Evolutionary conservation across 2,113 vertebrate species (phyloP).

Genomic region (Corythornis vintsioides): DNA sequence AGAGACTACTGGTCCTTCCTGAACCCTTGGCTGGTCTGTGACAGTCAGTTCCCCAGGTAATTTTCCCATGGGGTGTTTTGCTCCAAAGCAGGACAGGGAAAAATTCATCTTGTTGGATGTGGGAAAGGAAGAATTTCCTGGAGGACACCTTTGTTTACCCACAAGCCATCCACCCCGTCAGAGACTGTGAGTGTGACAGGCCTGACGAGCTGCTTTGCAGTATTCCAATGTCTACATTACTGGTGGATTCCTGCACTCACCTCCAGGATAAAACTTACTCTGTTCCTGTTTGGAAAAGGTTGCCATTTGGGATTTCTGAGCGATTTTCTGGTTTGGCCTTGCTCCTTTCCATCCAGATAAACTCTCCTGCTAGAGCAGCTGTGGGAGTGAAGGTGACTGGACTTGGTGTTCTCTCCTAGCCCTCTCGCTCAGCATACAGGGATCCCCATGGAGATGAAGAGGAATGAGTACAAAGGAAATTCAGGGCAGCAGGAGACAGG

Average conservation of each 20-base stretch:
- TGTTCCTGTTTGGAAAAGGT: background rate
- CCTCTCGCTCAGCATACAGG: background rate
- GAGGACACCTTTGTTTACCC: background rate
- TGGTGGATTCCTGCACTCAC: background rate
- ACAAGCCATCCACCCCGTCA: background rate
- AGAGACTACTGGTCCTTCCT: background rate
- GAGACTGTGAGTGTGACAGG: background rate
- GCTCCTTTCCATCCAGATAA: slow-evolving; percentile 3
- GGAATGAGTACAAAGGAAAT: slow-evolving; percentile 4
- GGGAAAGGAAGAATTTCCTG: background rate
- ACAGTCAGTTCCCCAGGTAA: background rate
- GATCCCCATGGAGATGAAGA: background rate
- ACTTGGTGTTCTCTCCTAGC: background rate
- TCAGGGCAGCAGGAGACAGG: background rate
- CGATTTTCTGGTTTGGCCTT: background rate
- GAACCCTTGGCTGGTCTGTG: background rate
- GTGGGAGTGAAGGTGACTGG: background rate
- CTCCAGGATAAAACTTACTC: background rate
- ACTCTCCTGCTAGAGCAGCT: background rate
- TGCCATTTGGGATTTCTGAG: background rate
- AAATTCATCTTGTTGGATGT: background rate
- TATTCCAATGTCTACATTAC: background rate
- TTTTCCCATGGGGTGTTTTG: background rate
- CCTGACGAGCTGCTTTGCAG: background rate
- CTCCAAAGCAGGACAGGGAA: background rate